Evolutionary conservation across 2,113 vertebrate genomes (phyloP), one percentile per base, ranked within the genome.

Genomic region (Clinocottus analis): DNA sequence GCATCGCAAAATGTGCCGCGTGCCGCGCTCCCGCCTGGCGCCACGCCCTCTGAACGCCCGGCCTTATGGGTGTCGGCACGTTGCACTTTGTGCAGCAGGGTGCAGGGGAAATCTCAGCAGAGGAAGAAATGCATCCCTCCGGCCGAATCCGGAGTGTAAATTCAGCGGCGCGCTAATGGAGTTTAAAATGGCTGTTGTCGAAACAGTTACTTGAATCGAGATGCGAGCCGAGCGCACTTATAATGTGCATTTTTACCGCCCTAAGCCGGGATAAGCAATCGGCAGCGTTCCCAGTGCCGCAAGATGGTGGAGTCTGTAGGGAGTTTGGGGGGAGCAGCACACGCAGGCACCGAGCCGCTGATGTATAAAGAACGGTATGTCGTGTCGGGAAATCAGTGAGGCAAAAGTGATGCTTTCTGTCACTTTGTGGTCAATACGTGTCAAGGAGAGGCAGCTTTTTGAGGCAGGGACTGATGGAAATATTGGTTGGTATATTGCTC

Each of bases 101-200:
- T n/a, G n/a, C n/a, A n/a, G n/a, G n/a, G n/a, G 3, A 64, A 68
- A 66, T 43, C 53, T 55, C 39, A 65, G 29, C 70, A 41, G 21
- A 45, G 41, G 60, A 72, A 68, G 64, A 85, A 77, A 84, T 13
- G 79, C 45, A 61, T 78, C 43, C n/a, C n/a, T n/a, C n/a, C n/a
- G n/a, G n/a, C n/a, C n/a, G n/a, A n/a, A n/a, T n/a, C n/a, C n/a
- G n/a, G n/a, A n/a, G n/a, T 1, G 7, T 33, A 49, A 62, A 87
- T 87, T 65, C 49, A 55, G 41, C 67, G 23, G 39, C 51, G 21
- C n/a, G 59, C 58, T 76, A 75, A 80, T 77, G 47, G 62, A 66
- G 56, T 81, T 79, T 68, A 71, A 35, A 87, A 80, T 73, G 35
- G 12, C 68, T 67, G 82, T 81, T 73, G 79, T 83, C 7, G 12